Base-by-base conservation (phyloP, 30 jellyfish, hydroid and myxozoan genomes). In the Chironex yamaguchii region DNA sequence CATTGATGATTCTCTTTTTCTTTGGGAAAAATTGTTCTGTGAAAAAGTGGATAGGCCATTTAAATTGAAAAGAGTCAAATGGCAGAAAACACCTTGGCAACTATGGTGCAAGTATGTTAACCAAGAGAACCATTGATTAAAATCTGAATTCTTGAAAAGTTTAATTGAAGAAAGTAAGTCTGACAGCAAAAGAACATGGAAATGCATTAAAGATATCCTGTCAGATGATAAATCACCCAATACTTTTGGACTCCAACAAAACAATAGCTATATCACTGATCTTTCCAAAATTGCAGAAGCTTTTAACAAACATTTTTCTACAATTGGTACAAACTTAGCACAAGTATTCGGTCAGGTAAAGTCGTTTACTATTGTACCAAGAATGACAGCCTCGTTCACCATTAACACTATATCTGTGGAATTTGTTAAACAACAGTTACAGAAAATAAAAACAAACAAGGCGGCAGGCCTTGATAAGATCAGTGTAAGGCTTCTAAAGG, bases 401-500 rank as follows among this genome's bases (percentile, higher is more conserved):
- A 36, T 73, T 1, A 73, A 73, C 52, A 73, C 81, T 49, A 29
- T 36, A 35, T 73, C 86, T 36, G 79, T 36, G 80, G 82, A 73
- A 73, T 73, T 73, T 49, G 81, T 73, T 62, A 36, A 36, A 49
- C 73, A 73, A 34, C 49, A 34, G 32, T 23, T 73, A 42, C 75
- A 73, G 75, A 36, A 25, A 26, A 27, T 76, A 34, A 51, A 76
- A 76, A 29, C 89, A 49, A 76, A 76, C 82, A 49, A 76, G 65
- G 89, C 89, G 21, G 65, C 53, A 35, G 89, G 81, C 31, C 66
- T 76, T 52, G 65, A 76, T 54, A 76, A 76, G 52, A 76, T 54
- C 81, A 76, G 89, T 53, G 82, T 82, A 17, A 76, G 89, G 82
- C 85, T 76, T 34, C 82, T 76, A 36, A 76, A 76, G 81, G 89